These are phyloP conservation scores for Nesoenas mayeri DNA, from an alignment of 2,113 vertebrate species.

Conservation along the genomic window DNA sequence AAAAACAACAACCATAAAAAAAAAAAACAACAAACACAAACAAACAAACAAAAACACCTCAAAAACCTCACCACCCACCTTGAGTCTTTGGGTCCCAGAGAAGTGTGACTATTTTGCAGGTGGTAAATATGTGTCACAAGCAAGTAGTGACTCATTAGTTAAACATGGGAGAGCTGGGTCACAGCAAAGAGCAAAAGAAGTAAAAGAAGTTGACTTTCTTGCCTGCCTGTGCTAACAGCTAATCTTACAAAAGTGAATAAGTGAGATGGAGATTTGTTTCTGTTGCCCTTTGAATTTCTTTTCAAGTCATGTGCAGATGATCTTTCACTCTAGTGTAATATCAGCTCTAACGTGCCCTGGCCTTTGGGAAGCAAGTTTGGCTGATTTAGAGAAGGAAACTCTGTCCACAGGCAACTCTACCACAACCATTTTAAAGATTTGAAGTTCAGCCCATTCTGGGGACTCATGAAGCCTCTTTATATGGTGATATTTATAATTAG, in stretches of 20 bases:
- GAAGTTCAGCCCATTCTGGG: not conserved
- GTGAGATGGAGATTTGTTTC: not conserved
- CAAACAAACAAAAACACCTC: not conserved
- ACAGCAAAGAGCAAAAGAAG: not conserved
- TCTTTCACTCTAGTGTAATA: not conserved
- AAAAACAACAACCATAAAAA: no score
- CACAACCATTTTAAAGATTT: conserved; percentile 11
- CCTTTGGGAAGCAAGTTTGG: not conserved
- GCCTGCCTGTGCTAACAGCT: not conserved
- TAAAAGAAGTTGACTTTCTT: not conserved
- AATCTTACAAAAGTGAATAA: not conserved
- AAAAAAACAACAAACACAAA: no score
- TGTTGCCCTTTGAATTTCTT: not conserved
- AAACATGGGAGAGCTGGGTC: not conserved
- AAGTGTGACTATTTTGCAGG: conserved; percentile 19
- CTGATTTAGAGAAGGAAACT: conserved; percentile 8
- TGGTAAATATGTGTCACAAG: conserved; percentile 19
- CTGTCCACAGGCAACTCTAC: not conserved
- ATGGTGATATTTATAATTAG: not conserved
- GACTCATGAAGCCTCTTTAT: not conserved
- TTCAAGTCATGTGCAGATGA: not conserved
- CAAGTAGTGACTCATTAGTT: conserved; percentile 5
- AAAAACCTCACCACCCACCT: not conserved
- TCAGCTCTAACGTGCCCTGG: conserved; percentile 2
- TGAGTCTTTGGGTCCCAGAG: not conserved